Conservation (phyloP, 2,888 invertebrate species). For the Tetragonisca angustula region DNA sequence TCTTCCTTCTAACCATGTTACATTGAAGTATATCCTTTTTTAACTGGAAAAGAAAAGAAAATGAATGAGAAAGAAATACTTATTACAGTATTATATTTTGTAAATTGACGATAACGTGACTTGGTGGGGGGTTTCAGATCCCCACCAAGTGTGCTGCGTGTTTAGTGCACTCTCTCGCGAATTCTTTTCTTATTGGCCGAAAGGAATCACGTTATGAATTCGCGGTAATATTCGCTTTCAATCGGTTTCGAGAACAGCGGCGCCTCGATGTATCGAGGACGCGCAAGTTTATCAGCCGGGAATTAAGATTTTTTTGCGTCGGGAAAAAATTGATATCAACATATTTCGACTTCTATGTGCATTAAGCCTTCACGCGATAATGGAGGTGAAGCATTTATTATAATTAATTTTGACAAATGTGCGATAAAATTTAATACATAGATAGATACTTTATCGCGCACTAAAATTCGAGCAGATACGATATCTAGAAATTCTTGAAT, state of each 20-base stretch:
- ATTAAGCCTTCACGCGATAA: not conserved
- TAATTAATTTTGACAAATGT: not conserved
- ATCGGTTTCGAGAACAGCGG: not conserved
- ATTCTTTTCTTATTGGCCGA: not conserved
- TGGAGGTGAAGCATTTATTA: not conserved
- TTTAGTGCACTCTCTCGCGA: not conserved
- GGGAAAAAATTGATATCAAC: constrained; percentile 8
- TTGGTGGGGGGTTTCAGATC: not conserved
- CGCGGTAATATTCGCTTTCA: not conserved
- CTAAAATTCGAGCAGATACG: not conserved
- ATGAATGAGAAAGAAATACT: not conserved
- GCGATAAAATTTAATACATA: not conserved
- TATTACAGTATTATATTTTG: not conserved
- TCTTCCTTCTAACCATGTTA: too few species aligned
- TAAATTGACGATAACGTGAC: not conserved
- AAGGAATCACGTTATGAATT: not conserved
- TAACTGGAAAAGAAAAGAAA: too few species aligned
- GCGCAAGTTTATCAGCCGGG: constrained; percentile 14
- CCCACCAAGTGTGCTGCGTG: not conserved
- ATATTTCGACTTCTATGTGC: not conserved
- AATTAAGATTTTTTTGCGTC: constrained; percentile 5
- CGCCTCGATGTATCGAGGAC: not conserved
- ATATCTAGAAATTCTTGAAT: too few species aligned
- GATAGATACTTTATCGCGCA: not conserved
- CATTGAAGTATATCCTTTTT: too few species aligned